These are phyloP conservation scores for Brachionus asplanchnoidis DNA, from an alignment of 1,140 invertebrate species.

Conservation along the genomic window DNA sequence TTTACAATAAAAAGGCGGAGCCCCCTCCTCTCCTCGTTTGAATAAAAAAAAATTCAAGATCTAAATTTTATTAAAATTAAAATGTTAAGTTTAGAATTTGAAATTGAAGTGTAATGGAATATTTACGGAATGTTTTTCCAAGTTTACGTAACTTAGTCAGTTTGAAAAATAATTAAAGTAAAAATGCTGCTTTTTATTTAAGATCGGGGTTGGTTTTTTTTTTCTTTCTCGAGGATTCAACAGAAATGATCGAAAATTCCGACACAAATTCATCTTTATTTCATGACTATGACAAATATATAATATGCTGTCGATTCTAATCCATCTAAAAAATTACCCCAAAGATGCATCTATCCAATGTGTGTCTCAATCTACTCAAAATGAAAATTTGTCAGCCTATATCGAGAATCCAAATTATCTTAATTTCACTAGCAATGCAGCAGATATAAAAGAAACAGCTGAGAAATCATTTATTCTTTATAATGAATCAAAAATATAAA, in stretches of 20 bases:
- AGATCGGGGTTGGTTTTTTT: not conserved
- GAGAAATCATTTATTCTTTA: slow-evolving; percentile 29
- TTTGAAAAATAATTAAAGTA: no score
- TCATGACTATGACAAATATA: slow-evolving; percentile 39
- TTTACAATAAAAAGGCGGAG: no score
- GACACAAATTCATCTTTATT: not conserved
- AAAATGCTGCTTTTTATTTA: not conserved
- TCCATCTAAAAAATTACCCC: not conserved
- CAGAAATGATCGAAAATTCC: not conserved
- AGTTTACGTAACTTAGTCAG: not conserved
- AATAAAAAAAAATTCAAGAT: no score
- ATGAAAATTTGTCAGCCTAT: not conserved
- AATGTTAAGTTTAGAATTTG: not conserved
- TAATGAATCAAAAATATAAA: slow-evolving; percentile 5
- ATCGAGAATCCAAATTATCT: not conserved
- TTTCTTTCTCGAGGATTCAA: not conserved
- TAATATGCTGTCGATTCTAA: slow-evolving; percentile 35
- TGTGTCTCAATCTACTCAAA: not conserved
- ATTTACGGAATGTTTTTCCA: no score
- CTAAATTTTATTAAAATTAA: no score
- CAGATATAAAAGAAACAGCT: not conserved
- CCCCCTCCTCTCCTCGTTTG: no score
- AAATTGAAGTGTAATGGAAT: no score
- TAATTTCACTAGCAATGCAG: not conserved
- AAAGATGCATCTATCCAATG: not conserved